Evolutionary conservation across 2,113 vertebrate genomes (phyloP), one percentile per base, ranked within the genome.

Genomic region (Erythrolamprus reginae): DNA sequence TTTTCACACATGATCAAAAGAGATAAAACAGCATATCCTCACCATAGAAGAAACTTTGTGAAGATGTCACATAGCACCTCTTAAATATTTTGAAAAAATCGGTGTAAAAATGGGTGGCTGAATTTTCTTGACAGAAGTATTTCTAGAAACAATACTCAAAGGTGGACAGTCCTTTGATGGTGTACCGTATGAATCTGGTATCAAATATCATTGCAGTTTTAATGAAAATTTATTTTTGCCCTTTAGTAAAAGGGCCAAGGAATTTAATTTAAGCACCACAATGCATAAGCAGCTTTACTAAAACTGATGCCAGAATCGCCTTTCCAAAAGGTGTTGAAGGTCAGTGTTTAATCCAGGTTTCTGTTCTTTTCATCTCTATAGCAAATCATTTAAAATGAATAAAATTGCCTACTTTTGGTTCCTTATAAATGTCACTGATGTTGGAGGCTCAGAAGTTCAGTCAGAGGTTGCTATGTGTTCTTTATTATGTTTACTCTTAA

Each of bases 341-440:
- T 90, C 92, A 92, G 52, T 24, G 88, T 91, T 94, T 96, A 95
- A 94, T 95, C 93, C 91, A 89, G 21, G 2, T 95, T 95, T 93
- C 91, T 58, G 48, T 88, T 92, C 61, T 58, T 93, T 94, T 92
- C 47, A 89, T 93, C 58, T 52, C 38, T 87, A 47, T 90, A 94
- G 90, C 91, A 94, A 96, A 94, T 91, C 45, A 82, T 89, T 91
- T 95, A 95, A 96, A 95, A 93, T 50, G 92, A n/a, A 48, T 61
- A 92, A 84, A 92, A 24, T 52, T 17, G 53, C 21, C 1, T 45
- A 92, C 93, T 88, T 93, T 23, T 90, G 89, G 82, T 92, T 82
- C 90, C 33, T 52, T 47, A 92, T 92, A 88, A 89, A 93, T 86
- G 77, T 53, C 90, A 90, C 88, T 90, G 92, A 89, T 0, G 2